A percentile compares a stretch with the other conserved stretches of the same genome.
Conservation (phyloP, 2,888 invertebrate genomes). For the Operophtera brumata region DNA sequence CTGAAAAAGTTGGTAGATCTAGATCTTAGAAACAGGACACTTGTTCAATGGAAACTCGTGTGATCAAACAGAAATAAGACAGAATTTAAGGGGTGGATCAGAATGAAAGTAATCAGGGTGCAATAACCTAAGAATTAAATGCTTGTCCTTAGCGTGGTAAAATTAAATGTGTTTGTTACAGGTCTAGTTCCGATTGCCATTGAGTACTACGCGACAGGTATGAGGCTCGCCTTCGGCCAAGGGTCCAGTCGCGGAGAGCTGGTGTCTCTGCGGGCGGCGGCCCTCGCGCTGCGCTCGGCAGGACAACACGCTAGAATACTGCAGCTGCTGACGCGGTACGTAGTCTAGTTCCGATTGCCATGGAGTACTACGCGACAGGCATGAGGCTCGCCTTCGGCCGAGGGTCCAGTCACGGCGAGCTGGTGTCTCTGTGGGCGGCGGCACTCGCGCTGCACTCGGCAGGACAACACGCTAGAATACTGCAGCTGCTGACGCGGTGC, state of each 20-base stretch:
- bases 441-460: slow-evolving; percentile 81
- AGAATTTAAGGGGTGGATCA: too few relatives aligned
- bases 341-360: slow-evolving; percentile 58
- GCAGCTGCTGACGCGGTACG: slow-evolving; percentile 84
- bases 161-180: neutral
- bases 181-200: slow-evolving; percentile 62
- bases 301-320: slow-evolving; percentile 85
- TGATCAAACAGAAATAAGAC: too few relatives aligned
- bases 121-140: too few relatives aligned
- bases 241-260: slow-evolving; percentile 79
- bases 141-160: too few relatives aligned
- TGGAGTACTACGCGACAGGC: slow-evolving; percentile 60
- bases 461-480: slow-evolving; percentile 84
- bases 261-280: slow-evolving; percentile 81
- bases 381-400: slow-evolving; percentile 57
- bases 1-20: too few relatives aligned
- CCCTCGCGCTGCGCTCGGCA: slow-evolving; percentile 80
- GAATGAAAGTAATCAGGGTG: too few relatives aligned
- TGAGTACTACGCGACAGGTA: slow-evolving; percentile 57
- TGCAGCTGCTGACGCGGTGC: slow-evolving; percentile 70
- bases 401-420: slow-evolving; percentile 78
- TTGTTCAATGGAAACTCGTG: too few relatives aligned
- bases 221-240: slow-evolving; percentile 57
- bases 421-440: slow-evolving; percentile 81
- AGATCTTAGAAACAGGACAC: too few relatives aligned